Percentiles rank a stretch among this genome's conserved stretches.
Evolutionary conservation across 2,888 invertebrate species (phyloP).

Genomic region (Apotomis turbidana): DNA sequence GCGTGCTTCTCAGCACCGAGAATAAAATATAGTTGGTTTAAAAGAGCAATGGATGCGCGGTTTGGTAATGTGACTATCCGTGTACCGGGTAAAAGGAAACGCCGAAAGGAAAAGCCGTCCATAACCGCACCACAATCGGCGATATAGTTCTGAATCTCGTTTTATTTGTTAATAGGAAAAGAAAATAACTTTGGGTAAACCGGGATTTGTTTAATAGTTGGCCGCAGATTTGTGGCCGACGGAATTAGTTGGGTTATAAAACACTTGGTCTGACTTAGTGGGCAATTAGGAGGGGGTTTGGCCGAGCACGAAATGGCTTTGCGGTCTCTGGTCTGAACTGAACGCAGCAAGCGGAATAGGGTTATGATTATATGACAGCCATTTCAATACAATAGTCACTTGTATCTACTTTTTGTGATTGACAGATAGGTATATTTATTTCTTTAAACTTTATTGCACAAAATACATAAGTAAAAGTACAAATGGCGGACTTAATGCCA

Average conservation of each 20-base stretch:
- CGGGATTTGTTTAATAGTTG: slow-evolving; percentile 41
- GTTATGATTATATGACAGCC: neutral
- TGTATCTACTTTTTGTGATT: neutral
- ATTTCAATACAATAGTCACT: neutral
- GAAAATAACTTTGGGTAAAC: slow-evolving; percentile 54
- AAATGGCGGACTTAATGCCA: too few species aligned
- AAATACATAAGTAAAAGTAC: too few species aligned
- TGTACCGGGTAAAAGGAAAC: slow-evolving; percentile 44
- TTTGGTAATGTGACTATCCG: slow-evolving; percentile 25
- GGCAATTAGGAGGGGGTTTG: slow-evolving; percentile 27
- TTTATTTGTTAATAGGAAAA: slow-evolving; percentile 63
- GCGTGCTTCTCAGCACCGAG: neutral
- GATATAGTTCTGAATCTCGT: slow-evolving; percentile 60
- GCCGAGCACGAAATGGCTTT: slow-evolving; percentile 16
- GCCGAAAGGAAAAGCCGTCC: slow-evolving; percentile 52
- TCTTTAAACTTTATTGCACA: too few species aligned
- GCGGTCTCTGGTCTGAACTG: neutral
- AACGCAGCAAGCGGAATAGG: slow-evolving; percentile 5
- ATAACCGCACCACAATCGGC: slow-evolving; percentile 57
- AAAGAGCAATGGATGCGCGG: slow-evolving; percentile 43
- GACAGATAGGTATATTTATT: too few species aligned
- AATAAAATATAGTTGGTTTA: slow-evolving; percentile 29
- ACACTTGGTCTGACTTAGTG: slow-evolving; percentile 34
- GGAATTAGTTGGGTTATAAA: slow-evolving; percentile 33
- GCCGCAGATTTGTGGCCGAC: slow-evolving; percentile 37